Evolutionary conservation across 2,888 invertebrate genomes (phyloP).

Genomic region (Callyntrura sp.): DNA sequence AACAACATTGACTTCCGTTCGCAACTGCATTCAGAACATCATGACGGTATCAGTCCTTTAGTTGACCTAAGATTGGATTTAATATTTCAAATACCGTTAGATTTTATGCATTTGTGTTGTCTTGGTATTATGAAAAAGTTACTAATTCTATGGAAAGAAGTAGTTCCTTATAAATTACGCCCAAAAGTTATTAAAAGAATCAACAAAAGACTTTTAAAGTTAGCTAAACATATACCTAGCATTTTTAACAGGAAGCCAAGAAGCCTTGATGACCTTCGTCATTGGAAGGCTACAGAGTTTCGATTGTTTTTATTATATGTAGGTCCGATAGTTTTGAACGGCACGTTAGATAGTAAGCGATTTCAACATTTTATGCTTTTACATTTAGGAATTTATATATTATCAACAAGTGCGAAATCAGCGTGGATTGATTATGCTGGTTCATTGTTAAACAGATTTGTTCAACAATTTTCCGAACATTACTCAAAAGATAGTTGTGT

Average conservation of each 20-base stretch:
- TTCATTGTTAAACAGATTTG: constrained; percentile 80
- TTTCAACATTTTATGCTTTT: constrained; percentile 71
- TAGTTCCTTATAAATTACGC: constrained; percentile 64
- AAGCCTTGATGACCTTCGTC: constrained; percentile 27
- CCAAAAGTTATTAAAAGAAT: constrained; percentile 26
- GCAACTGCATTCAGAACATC: constrained; percentile 72
- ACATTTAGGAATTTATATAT: constrained; percentile 58
- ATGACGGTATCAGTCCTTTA: constrained; percentile 82
- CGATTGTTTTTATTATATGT: constrained; percentile 64
- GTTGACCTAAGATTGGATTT: constrained; percentile 81
- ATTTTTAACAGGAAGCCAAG: constrained; percentile 65
- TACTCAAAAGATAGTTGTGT: constrained; percentile 82
- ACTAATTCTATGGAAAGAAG: constrained; percentile 83
- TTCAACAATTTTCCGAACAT: constrained; percentile 74
- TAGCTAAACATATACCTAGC: constrained; percentile 34
- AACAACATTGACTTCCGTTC: constrained; percentile 63
- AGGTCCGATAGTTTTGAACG: constrained; percentile 46
- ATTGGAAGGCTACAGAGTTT: constrained; percentile 74
- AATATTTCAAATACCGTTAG: constrained; percentile 84
- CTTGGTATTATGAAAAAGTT: constrained; percentile 84
- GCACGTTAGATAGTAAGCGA: not conserved
- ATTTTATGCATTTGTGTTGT: constrained; percentile 84
- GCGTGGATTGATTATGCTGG: constrained; percentile 80
- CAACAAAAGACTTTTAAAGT: not conserved
- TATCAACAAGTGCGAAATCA: not conserved